Base-by-base conservation (phyloP, 2,113 vertebrate genomes). In the Vulpes vulpes region DNA sequence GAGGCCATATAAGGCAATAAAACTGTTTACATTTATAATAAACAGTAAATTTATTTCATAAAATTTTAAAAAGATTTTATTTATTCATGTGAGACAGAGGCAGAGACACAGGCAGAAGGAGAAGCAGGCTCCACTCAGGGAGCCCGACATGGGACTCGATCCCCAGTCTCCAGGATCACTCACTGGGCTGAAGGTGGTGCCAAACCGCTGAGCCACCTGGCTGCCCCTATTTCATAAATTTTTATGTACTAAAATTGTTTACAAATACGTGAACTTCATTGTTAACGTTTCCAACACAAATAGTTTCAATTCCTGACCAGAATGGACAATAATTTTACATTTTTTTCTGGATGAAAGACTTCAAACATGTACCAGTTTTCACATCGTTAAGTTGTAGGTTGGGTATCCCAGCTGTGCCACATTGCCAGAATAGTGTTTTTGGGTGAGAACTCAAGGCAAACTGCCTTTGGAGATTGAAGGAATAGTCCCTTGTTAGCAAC, bases 261-360 rank as follows among this genome's bases (percentile, higher is more conserved):
- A 99, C 99, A 97, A 99, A 99, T 98, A 99, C 99, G 95, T 99
- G 99, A 95, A 99, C 99, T 98, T 99, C 99, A 65, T 99, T 99
- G 98, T 99, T 99, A 95, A 99, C 99, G 95, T 99, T 99, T 97
- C 99, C 99, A 97, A 99, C 99, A 80, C 99, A 99, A 93, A 99
- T 84, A 83, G 98, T 98, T 98, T 99, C 99, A 74, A 99, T 99
- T 49, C 99, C 99, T 82, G 99, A 99, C 99, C 99, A 99, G 96
- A 98, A 99, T 78, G 99, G 99, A 99, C 99, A 99, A 99, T 99
- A 99, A 98, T 99, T 99, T 51, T 99, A 99, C 20, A 98, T 97
- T 98, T 99, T 99, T 97, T 99, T 99, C 99, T 99, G 99, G 94
- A 99, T 99, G 95, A 99, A 99, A 27, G 99, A 98, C 96, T 99